phyloP scores from a whole-genome alignment of 2,797 vertebrate species.

The Clarias platycephalus region DNA sequence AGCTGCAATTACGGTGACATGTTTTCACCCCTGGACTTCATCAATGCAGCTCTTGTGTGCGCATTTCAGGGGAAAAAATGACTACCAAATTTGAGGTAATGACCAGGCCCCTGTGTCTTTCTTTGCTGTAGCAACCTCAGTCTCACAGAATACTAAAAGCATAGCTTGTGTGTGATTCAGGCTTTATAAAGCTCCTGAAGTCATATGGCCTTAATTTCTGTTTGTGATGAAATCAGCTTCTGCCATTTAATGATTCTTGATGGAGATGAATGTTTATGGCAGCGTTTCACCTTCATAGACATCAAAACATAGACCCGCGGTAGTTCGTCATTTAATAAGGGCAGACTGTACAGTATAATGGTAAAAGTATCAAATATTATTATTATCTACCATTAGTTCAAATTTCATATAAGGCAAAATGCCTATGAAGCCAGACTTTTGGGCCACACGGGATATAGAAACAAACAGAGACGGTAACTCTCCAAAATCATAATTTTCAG shows the following conservation, averaged over 20 bases:
- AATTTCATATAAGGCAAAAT: no score
- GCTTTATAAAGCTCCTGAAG: conserved; percentile 68
- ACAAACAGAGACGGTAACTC: no score
- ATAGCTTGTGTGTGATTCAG: conserved; percentile 63
- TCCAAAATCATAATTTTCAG: no score
- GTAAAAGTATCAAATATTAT: no score
- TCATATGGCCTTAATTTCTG: conserved; percentile 69
- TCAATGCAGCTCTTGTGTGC: conserved; percentile 52
- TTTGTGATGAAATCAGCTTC: conserved; percentile 63
- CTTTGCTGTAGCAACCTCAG: conserved; percentile 53
- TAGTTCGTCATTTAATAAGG: no score
- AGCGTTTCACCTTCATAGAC: conserved; percentile 45
- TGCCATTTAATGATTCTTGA: conserved; percentile 51
- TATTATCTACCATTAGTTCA: no score
- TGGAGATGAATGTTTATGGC: conserved; percentile 64
- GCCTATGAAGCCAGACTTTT: no score
- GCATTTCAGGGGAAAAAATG: conserved; percentile 30
- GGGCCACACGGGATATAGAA: no score
- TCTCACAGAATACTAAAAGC: conserved; percentile 58
- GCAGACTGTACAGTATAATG: no score
- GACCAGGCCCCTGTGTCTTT: conserved; percentile 55
- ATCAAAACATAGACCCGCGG: conserved; percentile 41
- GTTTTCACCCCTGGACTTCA: conserved; percentile 58
- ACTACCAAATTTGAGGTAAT: conserved; percentile 51
- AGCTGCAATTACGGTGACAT: conserved; percentile 59